Percentiles rank a stretch among this genome's conserved stretches.
These are phyloP conservation scores for Erethizon dorsatum DNA, from an alignment of 2,797 vertebrate species.

Conservation along the genomic window DNA sequence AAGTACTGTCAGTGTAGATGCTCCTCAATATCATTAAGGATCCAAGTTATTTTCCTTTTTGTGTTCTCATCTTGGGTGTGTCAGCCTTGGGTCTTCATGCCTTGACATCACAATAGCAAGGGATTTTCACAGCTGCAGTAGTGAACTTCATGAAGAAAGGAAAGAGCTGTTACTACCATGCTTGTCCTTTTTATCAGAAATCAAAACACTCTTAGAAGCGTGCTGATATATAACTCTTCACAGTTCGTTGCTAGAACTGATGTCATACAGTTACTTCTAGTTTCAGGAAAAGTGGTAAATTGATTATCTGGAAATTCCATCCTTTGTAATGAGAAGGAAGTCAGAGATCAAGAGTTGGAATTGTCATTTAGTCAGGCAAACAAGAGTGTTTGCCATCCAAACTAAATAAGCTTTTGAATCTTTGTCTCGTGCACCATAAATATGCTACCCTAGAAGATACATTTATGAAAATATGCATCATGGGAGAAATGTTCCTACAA, in stretches of 20 bases:
- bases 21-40: not conserved
- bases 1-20: not conserved
- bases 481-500: not conserved
- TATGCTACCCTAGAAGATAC: constrained; percentile 16
- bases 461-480: not conserved
- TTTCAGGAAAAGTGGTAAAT: not conserved
- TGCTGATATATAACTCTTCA: not conserved
- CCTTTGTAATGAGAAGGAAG: constrained; percentile 15
- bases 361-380: not conserved
- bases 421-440: not conserved
- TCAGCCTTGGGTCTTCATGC: not conserved
- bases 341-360: not conserved
- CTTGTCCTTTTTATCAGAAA: constrained; percentile 56
- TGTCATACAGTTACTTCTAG: not conserved
- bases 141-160: not conserved
- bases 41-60: constrained; percentile 50
- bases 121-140: not conserved
- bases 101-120: not conserved
- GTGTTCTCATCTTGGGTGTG: not conserved
- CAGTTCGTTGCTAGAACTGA: not conserved
- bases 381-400: constrained; percentile 37
- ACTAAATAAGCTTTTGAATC: constrained; percentile 25
- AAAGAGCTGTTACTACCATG: not conserved
- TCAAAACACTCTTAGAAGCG: not conserved
- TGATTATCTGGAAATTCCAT: constrained; percentile 42